Evolutionary conservation across 2,888 invertebrate genomes (phyloP).

Genomic region (Uloborus plumipes): DNA sequence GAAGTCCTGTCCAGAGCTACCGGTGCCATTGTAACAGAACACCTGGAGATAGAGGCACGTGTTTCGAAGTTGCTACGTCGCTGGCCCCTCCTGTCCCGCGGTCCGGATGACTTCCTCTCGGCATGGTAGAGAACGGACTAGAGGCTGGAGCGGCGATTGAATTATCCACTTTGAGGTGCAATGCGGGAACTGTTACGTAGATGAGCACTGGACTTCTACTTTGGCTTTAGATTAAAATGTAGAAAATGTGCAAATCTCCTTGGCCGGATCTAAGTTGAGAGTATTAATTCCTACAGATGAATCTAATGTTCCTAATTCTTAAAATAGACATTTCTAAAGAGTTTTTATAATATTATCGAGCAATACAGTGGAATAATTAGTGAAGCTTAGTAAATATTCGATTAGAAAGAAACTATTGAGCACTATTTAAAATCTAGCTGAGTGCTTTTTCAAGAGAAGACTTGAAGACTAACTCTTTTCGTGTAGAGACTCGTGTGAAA

Average conservation of each 20-base stretch:
- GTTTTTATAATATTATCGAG: background rate
- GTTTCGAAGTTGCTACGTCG: slow-evolving; percentile 5
- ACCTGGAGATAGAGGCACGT: slow-evolving; percentile 44
- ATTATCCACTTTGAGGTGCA: background rate
- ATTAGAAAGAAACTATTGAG: slow-evolving; percentile 8
- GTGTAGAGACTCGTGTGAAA: background rate
- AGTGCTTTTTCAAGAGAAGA: slow-evolving; percentile 13
- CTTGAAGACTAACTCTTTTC: slow-evolving; percentile 7
- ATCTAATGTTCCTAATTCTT: no score
- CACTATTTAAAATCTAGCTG: slow-evolving; percentile 1
- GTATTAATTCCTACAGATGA: background rate
- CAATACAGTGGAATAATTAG: no score
- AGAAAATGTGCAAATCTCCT: slow-evolving; percentile 9
- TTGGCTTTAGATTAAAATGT: background rate
- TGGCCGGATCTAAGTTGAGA: slow-evolving; percentile 18
- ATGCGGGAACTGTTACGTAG: background rate
- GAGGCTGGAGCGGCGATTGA: slow-evolving; percentile 6
- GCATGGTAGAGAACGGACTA: slow-evolving; percentile 30
- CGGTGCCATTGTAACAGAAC: slow-evolving; percentile 42
- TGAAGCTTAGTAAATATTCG: slow-evolving; percentile 12
- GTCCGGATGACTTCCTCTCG: slow-evolving; percentile 20
- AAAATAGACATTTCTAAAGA: background rate
- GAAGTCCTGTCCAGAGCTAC: slow-evolving; percentile 30
- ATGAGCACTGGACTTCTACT: background rate
- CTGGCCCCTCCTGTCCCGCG: slow-evolving; percentile 12